Evolutionary conservation across 2,113 vertebrate species (phyloP).

Genomic region (Hymenochirus boettgeri): DNA sequence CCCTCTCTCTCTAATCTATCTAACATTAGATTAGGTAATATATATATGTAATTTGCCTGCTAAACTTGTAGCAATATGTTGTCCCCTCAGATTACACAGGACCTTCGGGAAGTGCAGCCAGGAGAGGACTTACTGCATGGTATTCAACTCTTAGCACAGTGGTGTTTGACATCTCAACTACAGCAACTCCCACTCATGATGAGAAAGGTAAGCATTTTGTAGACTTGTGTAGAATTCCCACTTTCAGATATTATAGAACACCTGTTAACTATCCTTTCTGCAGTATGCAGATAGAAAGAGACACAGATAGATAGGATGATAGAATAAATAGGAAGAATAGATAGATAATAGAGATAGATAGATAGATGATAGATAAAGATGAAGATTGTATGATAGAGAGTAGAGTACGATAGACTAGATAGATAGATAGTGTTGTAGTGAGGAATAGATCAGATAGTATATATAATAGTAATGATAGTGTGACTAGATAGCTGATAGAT

Average conservation of each 20-base stretch:
- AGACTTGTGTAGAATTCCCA: no score
- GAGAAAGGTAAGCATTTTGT: conserved; percentile 88
- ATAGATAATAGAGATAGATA: neutral
- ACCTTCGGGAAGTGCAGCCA: conserved; percentile 84
- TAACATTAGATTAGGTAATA: no score
- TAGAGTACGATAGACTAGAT: no score
- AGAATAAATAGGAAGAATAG: neutral
- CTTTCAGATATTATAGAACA: no score
- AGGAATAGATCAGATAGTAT: no score
- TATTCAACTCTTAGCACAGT: conserved; percentile 90
- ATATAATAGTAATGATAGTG: no score
- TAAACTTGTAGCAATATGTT: neutral
- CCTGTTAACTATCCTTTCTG: no score
- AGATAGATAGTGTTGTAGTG: neutral
- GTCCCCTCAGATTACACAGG: conserved; percentile 80
- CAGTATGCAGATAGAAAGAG: neutral
- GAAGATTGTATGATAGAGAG: no score
- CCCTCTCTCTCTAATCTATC: neutral
- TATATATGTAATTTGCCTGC: neutral
- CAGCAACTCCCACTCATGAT: conserved; percentile 92
- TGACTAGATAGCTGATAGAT: conserved; percentile 1
- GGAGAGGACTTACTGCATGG: conserved; percentile 94
- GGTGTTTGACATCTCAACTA: conserved; percentile 91
- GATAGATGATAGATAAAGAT: conserved; percentile 1
- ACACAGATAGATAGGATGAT: neutral